Conservation (phyloP, 2,113 vertebrate genomes). For the Indri indri region DNA sequence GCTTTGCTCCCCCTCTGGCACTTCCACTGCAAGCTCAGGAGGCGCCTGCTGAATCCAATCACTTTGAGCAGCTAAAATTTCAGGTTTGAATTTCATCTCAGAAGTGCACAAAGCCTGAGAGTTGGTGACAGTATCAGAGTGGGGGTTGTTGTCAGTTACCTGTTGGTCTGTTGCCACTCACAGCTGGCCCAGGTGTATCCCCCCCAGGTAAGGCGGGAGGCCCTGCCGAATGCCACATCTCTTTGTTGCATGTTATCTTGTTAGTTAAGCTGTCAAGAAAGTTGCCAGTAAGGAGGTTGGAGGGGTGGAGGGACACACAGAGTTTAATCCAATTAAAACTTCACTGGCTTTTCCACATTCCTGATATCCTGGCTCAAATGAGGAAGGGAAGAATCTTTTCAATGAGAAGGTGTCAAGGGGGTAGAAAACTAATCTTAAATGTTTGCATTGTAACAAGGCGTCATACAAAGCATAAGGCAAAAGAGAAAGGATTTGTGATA, state of each 20-base stretch:
- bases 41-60: slow-evolving; percentile 69
- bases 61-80: slow-evolving; percentile 72
- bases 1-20: not conserved
- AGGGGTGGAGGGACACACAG: slow-evolving; percentile 64
- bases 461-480: not conserved
- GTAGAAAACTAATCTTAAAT: slow-evolving; percentile 21
- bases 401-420: not conserved
- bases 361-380: slow-evolving; percentile 63
- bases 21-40: slow-evolving; percentile 50
- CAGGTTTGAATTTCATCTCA: slow-evolving; percentile 65
- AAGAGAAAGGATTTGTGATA: not conserved
- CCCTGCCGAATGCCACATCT: slow-evolving; percentile 76
- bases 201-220: slow-evolving; percentile 85
- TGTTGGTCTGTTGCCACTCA: slow-evolving; percentile 72
- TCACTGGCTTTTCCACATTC: slow-evolving; percentile 85
- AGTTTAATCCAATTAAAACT: slow-evolving; percentile 88
- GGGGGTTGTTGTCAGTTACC: slow-evolving; percentile 76
- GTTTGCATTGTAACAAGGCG: slow-evolving; percentile 30
- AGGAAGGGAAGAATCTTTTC: slow-evolving; percentile 67
- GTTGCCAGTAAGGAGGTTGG: slow-evolving; percentile 55
- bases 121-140: slow-evolving; percentile 74
- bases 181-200: slow-evolving; percentile 86
- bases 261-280: slow-evolving; percentile 84
- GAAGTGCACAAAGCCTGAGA: slow-evolving; percentile 54
- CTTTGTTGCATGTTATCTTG: slow-evolving; percentile 79